Base-by-base conservation (phyloP, 2,113 vertebrate species). In the Pseudolaguvia tuberculata region DNA sequence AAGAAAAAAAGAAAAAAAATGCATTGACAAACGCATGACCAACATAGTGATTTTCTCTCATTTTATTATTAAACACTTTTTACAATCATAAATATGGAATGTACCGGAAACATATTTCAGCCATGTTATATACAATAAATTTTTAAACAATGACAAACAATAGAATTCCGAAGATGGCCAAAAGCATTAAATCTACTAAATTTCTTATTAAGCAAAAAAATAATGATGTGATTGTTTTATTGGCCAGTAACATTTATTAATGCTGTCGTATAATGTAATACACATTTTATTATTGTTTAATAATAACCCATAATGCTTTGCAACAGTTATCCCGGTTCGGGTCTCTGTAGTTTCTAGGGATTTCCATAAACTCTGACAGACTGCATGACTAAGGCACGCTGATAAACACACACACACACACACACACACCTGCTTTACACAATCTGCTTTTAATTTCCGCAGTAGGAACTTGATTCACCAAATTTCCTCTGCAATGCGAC, bases 61-160 rank as follows among this genome's bases (percentile, higher is more conserved):
- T 59, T 74, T 79, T 79, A 79, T 63, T 79, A 75, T 62, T 62
- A 65, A 58, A 70, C 52, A 31, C 20, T 65, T 75, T 57, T 57
- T 70, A 75, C 45, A 79, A 25, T 58, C n/a, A 79, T 70, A 50
- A 18, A 53, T 51, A 23, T 51, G 59, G 59, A 76, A 79, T 61
- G 73, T 72, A 59, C 70, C 67, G 52, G 65, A 71, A 78, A 56
- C 45, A 67, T 35, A 57, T 62, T 10, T 39, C 51, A 10, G 27
- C 56, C 25, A 71, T 23, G 45, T 35, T 12, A 74, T 25, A 56
- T 23, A 39, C n/a, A 18, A 25, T 48, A 25, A 42, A 69, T 5
- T 9, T 11, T 48, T 55, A 20, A 23, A 27, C 42, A 68, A 20
- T 23, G 47, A 2, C 45, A 15, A n/a, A 20, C 27, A 63, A n/a